Conservation (phyloP, 2,888 invertebrate genomes). For the Phorcus lineatus region DNA sequence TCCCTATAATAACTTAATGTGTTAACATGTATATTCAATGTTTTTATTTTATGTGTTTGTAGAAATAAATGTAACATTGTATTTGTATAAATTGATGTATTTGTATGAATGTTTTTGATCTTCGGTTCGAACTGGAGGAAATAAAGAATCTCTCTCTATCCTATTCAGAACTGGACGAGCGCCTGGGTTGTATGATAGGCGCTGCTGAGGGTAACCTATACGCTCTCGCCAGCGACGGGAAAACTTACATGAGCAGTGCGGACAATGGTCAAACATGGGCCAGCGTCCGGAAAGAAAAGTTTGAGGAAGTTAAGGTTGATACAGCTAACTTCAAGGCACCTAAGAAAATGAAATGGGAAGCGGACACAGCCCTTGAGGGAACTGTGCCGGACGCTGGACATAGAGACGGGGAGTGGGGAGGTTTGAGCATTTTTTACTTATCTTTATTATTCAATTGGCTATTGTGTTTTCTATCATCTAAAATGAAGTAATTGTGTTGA, state of each 20-base stretch:
- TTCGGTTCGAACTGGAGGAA: too few relatives aligned
- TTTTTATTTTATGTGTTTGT: too few relatives aligned
- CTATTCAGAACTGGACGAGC: slow-evolving; percentile 50
- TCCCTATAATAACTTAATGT: too few relatives aligned
- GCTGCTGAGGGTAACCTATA: slow-evolving; percentile 45
- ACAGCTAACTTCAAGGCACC: slow-evolving; percentile 33
- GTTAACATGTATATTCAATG: too few relatives aligned
- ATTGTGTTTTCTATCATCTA: too few relatives aligned
- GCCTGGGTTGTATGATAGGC: slow-evolving; percentile 53
- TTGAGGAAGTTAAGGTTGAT: slow-evolving; percentile 23
- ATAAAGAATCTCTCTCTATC: too few relatives aligned
- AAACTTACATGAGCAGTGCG: slow-evolving; percentile 51
- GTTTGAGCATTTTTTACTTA: slow-evolving; percentile 28
- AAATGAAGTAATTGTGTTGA: too few relatives aligned
- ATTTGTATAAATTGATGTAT: too few relatives aligned
- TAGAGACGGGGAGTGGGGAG: slow-evolving; percentile 45
- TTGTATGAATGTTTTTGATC: too few relatives aligned
- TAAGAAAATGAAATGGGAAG: slow-evolving; percentile 42
- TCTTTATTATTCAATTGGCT: too few relatives aligned
- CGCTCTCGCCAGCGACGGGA: slow-evolving; percentile 54
- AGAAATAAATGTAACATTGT: too few relatives aligned
- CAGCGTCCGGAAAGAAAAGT: slow-evolving; percentile 21
- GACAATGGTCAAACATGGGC: slow-evolving; percentile 59
- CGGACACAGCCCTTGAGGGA: slow-evolving; percentile 25
- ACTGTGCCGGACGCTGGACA: slow-evolving; percentile 37